Evolutionary conservation across 2,113 vertebrate genomes (phyloP), one percentile per base, ranked within the genome.

Genomic region (Sarotherodon lohbergeri): DNA sequence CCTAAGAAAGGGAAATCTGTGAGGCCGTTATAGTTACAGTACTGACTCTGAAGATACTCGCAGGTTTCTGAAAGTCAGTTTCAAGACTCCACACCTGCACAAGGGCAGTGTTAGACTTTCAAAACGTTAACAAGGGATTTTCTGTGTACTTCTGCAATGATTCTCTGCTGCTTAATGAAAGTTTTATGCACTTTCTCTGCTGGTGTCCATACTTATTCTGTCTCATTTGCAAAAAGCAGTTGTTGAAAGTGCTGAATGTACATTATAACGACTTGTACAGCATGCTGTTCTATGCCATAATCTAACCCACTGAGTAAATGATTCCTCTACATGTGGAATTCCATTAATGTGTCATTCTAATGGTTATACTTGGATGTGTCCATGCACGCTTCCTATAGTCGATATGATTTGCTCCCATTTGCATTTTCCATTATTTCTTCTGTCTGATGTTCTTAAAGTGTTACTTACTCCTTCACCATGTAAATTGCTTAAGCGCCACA

Each of bases 341-440:
- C 79, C 80, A 89, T 90, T 90, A 86, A 84, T 56, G 83, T 24
- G 56, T 71, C 87, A 71, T 76, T 39, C 71, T 92, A 86, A 94
- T 88, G 91, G 80, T 63, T 84, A 85, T 87, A 66, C 81, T 79
- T 87, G 76, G 78, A 84, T 82, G 46, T 84, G 71, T 71, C 83
- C 48, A 4, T 82, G 82, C 79, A 79, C 50, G 7, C 83, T 81
- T 80, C 57, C 82, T 81, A 78, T 87, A 66, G 90, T 56, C 14
- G 11, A 54, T 61, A 61, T 79, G 84, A 91, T 87, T 76, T 48
- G 12, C 82, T 84, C 29, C 6, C 55, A 90, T 94, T 93, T 86
- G 84, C 90, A 93, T 92, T 90, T 94, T 86, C 86, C 91, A 91
- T 94, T 92, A 89, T 92, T 90, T 76, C 29, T 63, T 57, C 76